Conservation (phyloP, 2,113 vertebrate species). For the Strix uralensis region DNA sequence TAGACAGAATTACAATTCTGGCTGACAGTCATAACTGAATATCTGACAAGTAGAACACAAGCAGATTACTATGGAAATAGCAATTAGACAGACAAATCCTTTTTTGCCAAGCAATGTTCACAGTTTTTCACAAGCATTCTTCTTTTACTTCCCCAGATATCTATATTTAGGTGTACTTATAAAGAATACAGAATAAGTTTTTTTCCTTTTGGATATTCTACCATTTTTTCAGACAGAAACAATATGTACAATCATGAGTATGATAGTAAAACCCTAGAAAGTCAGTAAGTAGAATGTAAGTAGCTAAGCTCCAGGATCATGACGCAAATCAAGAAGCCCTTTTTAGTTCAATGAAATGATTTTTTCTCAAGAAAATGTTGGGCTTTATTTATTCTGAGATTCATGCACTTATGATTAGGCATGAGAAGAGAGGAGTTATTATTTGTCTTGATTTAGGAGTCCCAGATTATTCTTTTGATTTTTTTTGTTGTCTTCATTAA, state of each 20-base stretch:
- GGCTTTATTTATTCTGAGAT: background rate
- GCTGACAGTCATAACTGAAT: background rate
- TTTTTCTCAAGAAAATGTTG: background rate
- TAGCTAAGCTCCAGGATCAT: background rate
- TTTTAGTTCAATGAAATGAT: background rate
- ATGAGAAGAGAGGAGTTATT: background rate
- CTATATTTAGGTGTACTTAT: background rate
- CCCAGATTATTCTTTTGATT: background rate
- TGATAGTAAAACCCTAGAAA: slow-evolving; percentile 13
- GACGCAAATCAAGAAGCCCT: background rate
- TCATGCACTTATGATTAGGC: background rate
- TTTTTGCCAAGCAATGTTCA: background rate
- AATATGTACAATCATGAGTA: background rate
- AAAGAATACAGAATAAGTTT: background rate
- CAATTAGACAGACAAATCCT: background rate
- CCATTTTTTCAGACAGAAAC: slow-evolving; percentile 25
- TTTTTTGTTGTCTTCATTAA: background rate
- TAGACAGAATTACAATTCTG: background rate
- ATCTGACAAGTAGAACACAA: background rate
- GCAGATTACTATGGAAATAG: background rate
- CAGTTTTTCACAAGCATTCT: background rate
- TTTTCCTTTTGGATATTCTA: slow-evolving; percentile 1
- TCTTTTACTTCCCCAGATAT: background rate
- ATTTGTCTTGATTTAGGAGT: background rate
- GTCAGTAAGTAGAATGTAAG: background rate